Percentiles rank a stretch among this genome's conserved stretches.
Conservation (phyloP, 2,797 vertebrate species). For the Sebastes kiyomatsui region DNA sequence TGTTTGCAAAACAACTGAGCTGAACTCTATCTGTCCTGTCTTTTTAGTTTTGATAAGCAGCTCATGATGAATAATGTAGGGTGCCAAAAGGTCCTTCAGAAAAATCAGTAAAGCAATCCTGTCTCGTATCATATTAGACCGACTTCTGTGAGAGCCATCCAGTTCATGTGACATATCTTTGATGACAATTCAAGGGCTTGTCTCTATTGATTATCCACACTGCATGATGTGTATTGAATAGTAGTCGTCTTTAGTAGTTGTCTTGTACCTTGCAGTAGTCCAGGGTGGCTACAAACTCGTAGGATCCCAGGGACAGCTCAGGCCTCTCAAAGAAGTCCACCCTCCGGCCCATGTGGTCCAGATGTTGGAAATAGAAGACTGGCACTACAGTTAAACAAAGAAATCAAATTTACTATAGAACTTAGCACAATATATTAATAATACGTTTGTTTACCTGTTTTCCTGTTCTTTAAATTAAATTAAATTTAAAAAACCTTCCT, state of each 20-base stretch:
- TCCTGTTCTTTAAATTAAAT: not conserved
- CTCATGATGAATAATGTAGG: conserved; percentile 28
- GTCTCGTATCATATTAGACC: not conserved
- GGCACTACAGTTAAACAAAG: conserved; percentile 79
- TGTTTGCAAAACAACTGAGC: conserved; percentile 14
- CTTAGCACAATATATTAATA: not conserved
- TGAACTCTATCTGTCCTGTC: not conserved
- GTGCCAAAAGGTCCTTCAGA: conserved; percentile 11
- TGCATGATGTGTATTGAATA: not conserved
- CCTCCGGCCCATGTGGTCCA: conserved; percentile 92
- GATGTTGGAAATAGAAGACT: conserved; percentile 94
- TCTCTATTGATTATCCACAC: not conserved
- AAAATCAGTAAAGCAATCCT: not conserved
- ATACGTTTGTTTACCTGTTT: not conserved
- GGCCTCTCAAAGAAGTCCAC: conserved; percentile 92
- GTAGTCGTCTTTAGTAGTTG: not conserved
- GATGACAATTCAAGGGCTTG: not conserved
- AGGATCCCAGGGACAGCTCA: conserved; percentile 95
- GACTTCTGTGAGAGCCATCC: not conserved
- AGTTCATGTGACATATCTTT: not conserved
- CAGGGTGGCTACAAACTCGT: conserved; percentile 91
- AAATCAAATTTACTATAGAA: not conserved
- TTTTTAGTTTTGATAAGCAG: conserved; percentile 13
- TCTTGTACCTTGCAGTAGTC: conserved; percentile 94
- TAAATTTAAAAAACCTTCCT: not conserved